Percentiles rank a stretch among this genome's conserved stretches.
Evolutionary conservation across 1,140 invertebrate species (phyloP).

Genomic region (Coptotermes formosanus): DNA sequence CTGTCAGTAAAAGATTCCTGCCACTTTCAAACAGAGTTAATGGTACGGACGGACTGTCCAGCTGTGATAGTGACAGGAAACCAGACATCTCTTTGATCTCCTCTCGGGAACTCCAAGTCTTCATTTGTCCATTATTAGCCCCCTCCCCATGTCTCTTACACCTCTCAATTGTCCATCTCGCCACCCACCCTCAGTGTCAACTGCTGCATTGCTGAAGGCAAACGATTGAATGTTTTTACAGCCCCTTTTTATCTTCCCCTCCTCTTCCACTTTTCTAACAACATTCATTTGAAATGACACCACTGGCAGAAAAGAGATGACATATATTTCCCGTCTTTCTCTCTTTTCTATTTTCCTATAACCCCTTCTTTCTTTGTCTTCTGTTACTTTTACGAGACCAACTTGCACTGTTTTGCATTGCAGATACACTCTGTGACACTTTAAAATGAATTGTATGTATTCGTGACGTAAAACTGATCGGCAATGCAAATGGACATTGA

Average conservation of each 20-base stretch:
- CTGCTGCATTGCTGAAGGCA: neutral
- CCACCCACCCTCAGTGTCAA: slow-evolving; percentile 6
- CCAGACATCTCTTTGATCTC: neutral
- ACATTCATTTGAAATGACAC: neutral
- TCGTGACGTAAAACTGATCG: neutral
- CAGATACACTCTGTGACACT: slow-evolving; percentile 11
- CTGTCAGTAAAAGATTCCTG: neutral
- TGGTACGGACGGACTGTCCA: neutral
- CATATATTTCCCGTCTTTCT: neutral
- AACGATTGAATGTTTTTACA: slow-evolving; percentile 17
- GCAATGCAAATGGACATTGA: neutral
- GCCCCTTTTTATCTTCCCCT: neutral
- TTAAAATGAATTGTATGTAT: neutral
- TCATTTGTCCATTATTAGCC: slow-evolving; percentile 18
- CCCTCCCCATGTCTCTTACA: neutral
- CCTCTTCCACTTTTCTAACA: neutral
- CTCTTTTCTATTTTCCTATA: neutral
- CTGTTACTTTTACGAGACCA: neutral
- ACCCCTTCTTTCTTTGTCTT: slow-evolving; percentile 15
- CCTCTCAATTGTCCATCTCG: neutral
- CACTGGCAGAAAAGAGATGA: neutral
- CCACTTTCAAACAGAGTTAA: neutral
- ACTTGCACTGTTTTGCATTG: neutral
- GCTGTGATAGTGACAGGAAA: neutral
- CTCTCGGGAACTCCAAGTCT: neutral